Percentiles rank a stretch among this genome's conserved stretches.
Conservation (phyloP, 2,797 vertebrate genomes). For the Euphonia xanthogaster region DNA sequence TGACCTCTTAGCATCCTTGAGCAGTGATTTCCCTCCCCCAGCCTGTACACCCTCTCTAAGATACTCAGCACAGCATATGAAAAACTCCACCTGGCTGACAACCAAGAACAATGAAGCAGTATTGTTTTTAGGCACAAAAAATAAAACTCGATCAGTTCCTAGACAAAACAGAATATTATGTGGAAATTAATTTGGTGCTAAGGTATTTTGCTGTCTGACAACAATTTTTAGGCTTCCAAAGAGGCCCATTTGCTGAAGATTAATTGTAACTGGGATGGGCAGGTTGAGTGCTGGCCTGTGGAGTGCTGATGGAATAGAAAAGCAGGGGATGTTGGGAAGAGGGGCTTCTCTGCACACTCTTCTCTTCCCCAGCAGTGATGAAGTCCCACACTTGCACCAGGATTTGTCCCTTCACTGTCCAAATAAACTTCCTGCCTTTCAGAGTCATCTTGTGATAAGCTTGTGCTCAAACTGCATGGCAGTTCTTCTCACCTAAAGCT, state of each 20-base stretch:
- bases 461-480: neutral
- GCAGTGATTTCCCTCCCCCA: constrained; percentile 28
- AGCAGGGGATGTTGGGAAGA: neutral
- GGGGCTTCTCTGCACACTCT: neutral
- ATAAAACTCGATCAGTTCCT: constrained; percentile 58
- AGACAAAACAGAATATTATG: constrained; percentile 72
- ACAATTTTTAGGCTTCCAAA: constrained; percentile 56
- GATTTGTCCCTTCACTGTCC: neutral
- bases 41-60: neutral
- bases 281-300: neutral
- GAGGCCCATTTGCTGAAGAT: constrained; percentile 31
- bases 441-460: neutral
- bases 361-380: neutral
- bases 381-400: neutral
- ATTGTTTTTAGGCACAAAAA: constrained; percentile 70
- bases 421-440: neutral
- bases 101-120: constrained; percentile 72
- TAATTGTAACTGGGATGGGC: constrained; percentile 37
- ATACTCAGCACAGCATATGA: constrained; percentile 31
- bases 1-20: constrained; percentile 67
- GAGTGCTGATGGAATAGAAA: constrained; percentile 35
- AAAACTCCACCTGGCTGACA: constrained; percentile 71
- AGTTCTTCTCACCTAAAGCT: neutral
- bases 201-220: constrained; percentile 65
- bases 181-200: constrained; percentile 72